phyloP scores from a whole-genome alignment of 2,888 invertebrate species.

The Augiades crinisus region DNA sequence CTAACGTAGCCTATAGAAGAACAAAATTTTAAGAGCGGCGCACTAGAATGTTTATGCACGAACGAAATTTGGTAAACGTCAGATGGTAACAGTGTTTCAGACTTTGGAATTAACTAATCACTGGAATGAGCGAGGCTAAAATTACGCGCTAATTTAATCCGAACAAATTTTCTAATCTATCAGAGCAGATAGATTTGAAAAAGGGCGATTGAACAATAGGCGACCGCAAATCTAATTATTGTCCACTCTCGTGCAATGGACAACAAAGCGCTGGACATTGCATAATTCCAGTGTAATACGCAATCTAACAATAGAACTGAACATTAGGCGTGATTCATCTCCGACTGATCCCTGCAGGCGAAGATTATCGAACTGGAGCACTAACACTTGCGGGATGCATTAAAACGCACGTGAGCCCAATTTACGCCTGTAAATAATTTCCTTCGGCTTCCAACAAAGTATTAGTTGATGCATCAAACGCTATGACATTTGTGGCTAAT shows the following conservation, averaged over 20 bases:
- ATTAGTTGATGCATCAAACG: slow-evolving; percentile 73
- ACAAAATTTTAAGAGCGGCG: slow-evolving; percentile 28
- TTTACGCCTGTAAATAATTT: slow-evolving; percentile 72
- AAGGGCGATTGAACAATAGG: slow-evolving; percentile 15
- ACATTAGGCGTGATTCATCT: slow-evolving; percentile 73
- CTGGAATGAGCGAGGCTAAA: background rate
- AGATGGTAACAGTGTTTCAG: background rate
- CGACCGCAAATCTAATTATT: slow-evolving; percentile 32
- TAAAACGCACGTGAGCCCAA: slow-evolving; percentile 79
- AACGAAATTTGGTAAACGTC: slow-evolving; percentile 18
- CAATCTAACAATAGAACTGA: slow-evolving; percentile 74
- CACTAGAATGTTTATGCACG: slow-evolving; percentile 25
- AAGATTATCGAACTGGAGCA: slow-evolving; percentile 80
- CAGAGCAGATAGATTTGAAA: slow-evolving; percentile 11
- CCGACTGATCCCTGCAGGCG: slow-evolving; percentile 66
- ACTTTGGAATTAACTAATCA: slow-evolving; percentile 1
- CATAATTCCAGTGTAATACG: slow-evolving; percentile 68
- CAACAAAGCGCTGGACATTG: slow-evolving; percentile 60
- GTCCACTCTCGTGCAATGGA: slow-evolving; percentile 29
- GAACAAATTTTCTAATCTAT: slow-evolving; percentile 16
- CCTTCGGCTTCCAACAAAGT: slow-evolving; percentile 70
- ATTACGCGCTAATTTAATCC: background rate
- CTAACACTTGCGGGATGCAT: slow-evolving; percentile 74
- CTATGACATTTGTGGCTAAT: slow-evolving; percentile 69
- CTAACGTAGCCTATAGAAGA: no score